These are phyloP conservation scores for Sternotherus odoratus DNA, from an alignment of 2,797 vertebrate genomes.

Conservation along the genomic window DNA sequence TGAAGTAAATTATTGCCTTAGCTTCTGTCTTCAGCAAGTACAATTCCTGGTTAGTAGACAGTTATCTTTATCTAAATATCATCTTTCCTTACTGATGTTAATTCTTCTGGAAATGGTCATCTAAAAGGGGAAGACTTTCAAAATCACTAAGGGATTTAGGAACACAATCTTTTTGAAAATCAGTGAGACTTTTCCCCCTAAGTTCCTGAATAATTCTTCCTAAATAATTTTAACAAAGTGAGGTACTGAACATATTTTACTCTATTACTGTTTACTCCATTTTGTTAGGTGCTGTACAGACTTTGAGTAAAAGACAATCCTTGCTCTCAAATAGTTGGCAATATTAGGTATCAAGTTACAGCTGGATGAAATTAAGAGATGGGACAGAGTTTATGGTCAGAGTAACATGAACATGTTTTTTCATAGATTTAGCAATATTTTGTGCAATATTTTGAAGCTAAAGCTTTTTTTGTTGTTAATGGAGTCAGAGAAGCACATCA, in stretches of 20 bases:
- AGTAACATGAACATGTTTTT: neutral
- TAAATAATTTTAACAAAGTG: neutral
- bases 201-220: neutral
- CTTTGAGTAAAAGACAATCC: neutral
- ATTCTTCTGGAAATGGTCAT: rapidly evolving
- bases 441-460: neutral
- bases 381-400: neutral
- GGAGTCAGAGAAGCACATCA: neutral
- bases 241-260: neutral
- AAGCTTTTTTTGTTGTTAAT: conserved; percentile 7
- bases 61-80: neutral
- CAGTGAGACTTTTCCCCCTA: neutral
- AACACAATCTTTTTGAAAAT: neutral
- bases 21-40: neutral
- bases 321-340: neutral
- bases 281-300: neutral
- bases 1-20: neutral
- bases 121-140: neutral
- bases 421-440: neutral
- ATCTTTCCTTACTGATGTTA: neutral
- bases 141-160: neutral
- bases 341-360: neutral
- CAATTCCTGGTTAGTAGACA: neutral
- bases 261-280: neutral
- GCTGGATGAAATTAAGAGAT: neutral